Base-by-base conservation (phyloP, 1,140 invertebrate species). In the Daktulosphaira vitifoliae region DNA sequence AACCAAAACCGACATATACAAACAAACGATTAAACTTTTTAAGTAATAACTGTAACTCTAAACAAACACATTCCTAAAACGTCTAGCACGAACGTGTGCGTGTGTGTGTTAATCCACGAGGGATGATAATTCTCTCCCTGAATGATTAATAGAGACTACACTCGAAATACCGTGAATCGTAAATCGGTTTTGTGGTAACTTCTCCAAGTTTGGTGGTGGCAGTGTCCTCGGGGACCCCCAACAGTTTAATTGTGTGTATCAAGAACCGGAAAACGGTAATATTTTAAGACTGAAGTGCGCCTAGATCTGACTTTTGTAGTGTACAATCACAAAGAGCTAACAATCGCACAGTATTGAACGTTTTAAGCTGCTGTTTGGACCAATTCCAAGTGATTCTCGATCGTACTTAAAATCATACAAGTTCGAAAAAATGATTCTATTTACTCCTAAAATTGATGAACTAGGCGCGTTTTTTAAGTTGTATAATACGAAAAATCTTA, bases 231-330 rank as follows among this genome's bases (percentile, higher is more conserved):
- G 56, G 42, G 56, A 62, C 42, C 42, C 23, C 23, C 42, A 13
- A 33, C 16, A 25, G 26, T 62, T 62, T 48, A 62, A 62, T 62
- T 48, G 56, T 62, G 42, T 48, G 42, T 42, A 62, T 48, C 42
- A 62, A 48, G 44, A 62, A 62, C 56, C 23, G 18, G 42, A 48
- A 48, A 26, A 62, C 42, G 18, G 56, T 13, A 20, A 48, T 62
- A 62, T 62, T 62, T 62, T 62, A 62, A 48, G 42, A 39, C n/a
- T 48, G 9, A 15, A 48, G 29, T 22, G 16, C 9, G 8, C 16
- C 26, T 46, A 11, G 18, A 33, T 13, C 23, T 23, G 38, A n/a
- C 22, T 23, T 33, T 6, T 33, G 11, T 11, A 11, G 29, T 11
- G 29, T 11, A 11, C 29, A 33, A 33, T 6, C 29, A 33, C 29